These are phyloP conservation scores for Drosophila mayri DNA, from an alignment of 1,140 invertebrate genomes.

Conservation along the genomic window DNA sequence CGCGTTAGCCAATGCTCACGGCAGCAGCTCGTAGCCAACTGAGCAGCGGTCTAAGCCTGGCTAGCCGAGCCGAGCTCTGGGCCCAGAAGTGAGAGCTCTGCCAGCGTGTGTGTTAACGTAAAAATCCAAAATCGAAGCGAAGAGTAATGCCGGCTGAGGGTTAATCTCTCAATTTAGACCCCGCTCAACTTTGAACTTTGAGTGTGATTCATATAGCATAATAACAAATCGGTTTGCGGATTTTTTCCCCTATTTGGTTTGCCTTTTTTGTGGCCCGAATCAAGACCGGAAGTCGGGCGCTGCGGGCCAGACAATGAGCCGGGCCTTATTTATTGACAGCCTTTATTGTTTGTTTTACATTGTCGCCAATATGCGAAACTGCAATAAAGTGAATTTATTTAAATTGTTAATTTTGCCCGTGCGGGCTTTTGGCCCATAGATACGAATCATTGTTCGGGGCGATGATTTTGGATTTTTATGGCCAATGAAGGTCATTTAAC, in stretches of 20 bases:
- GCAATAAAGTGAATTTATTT: constrained; percentile 80
- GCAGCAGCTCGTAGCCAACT: constrained; percentile 78
- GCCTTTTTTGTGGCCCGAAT: constrained; percentile 25
- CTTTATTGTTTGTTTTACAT: constrained; percentile 80
- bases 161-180: constrained; percentile 46
- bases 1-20: constrained; percentile 74
- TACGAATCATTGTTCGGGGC: constrained; percentile 73
- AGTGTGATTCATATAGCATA: constrained; percentile 41
- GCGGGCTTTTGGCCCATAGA: constrained; percentile 66
- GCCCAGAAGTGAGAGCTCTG: constrained; percentile 28
- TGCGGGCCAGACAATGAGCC: constrained; percentile 54
- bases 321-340: constrained; percentile 69
- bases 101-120: constrained; percentile 5
- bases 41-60: constrained; percentile 55
- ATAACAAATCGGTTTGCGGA: constrained; percentile 12
- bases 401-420: constrained; percentile 70
- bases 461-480: constrained; percentile 76
- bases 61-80: constrained; percentile 40
- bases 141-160: constrained; percentile 25
- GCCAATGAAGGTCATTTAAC: constrained; percentile 79
- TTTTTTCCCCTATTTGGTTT: not conserved
- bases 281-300: constrained; percentile 73
- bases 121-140: constrained; percentile 25
- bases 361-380: constrained; percentile 75
- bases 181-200: constrained; percentile 51